A percentile compares a stretch with the other conserved stretches of the same genome.
Conservation (phyloP, 2,113 vertebrate species). For the Hydrochoerus hydrochaeris region DNA sequence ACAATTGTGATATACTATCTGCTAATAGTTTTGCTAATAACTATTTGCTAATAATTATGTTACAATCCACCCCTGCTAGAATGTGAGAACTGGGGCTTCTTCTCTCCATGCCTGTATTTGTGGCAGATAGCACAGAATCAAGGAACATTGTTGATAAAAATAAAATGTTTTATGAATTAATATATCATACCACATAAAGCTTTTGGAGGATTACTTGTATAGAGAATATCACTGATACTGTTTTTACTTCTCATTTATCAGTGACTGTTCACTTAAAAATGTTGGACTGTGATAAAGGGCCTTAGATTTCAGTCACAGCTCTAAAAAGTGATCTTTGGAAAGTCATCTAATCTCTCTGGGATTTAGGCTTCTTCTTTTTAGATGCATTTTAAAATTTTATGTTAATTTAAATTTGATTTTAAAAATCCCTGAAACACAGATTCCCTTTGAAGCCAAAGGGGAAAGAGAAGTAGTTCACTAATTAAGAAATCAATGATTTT, state of each 20-base stretch:
- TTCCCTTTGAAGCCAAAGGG: background rate
- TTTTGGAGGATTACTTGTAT: background rate
- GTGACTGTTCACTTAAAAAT: background rate
- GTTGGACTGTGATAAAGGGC: background rate
- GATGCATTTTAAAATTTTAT: background rate
- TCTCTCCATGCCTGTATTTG: background rate
- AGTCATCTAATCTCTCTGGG: background rate
- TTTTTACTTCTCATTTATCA: conserved; percentile 7
- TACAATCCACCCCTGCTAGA: background rate
- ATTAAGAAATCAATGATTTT: background rate
- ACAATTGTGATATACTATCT: too few species aligned
- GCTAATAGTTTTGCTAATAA: too few species aligned
- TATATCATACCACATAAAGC: background rate
- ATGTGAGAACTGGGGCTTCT: background rate
- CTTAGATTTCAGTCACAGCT: background rate
- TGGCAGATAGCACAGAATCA: background rate
- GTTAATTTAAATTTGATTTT: conserved; percentile 21
- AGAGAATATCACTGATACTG: background rate
- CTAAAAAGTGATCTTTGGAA: background rate
- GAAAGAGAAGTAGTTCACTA: background rate
- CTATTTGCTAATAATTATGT: background rate
- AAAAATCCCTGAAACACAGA: background rate
- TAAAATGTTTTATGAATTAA: background rate
- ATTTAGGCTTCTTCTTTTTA: background rate
- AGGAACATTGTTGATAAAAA: background rate